Conservation (phyloP, 1,140 invertebrate genomes). For the Apolygus lucorum region DNA sequence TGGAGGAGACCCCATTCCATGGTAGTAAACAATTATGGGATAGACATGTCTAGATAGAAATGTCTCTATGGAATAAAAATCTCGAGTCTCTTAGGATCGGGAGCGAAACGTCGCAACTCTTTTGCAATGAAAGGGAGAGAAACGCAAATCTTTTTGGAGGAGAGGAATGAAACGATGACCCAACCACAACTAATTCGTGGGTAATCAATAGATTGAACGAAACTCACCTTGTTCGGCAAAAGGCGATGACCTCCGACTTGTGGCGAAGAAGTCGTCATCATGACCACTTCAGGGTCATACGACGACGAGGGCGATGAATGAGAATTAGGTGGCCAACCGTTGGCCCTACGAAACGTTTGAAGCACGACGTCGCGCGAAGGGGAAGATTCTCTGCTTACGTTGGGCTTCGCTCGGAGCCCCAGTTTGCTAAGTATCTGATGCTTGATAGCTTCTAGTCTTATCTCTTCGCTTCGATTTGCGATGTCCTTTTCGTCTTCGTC, state of each 20-base stretch:
- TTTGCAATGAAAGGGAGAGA: too few species aligned
- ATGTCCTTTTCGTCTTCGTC: conserved; percentile 22
- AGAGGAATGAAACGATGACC: too few species aligned
- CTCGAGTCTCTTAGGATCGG: too few species aligned
- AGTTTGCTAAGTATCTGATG: conserved; percentile 65
- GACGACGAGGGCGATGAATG: conserved; percentile 28
- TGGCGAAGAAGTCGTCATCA: conserved; percentile 64
- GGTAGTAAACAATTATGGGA: too few species aligned
- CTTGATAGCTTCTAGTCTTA: conserved; percentile 65
- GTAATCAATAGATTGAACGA: too few species aligned
- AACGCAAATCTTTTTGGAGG: too few species aligned
- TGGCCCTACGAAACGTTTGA: conserved; percentile 57
- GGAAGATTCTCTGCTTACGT: conserved; percentile 53
- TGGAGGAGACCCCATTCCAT: too few species aligned
- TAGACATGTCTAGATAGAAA: too few species aligned
- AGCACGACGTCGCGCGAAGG: conserved; percentile 55
- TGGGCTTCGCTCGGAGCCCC: conserved; percentile 56
- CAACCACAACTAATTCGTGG: too few species aligned
- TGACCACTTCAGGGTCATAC: conserved; percentile 39
- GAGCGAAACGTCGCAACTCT: too few species aligned
- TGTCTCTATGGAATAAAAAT: too few species aligned
- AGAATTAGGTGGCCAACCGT: conserved; percentile 40
- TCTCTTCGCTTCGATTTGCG: conserved; percentile 33
- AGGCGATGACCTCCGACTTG: conserved; percentile 70
- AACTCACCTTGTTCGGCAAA: conserved; percentile 72